These are phyloP conservation scores for Toxonevra muliebris DNA, from an alignment of 2,888 invertebrate genomes.

Conservation along the genomic window DNA sequence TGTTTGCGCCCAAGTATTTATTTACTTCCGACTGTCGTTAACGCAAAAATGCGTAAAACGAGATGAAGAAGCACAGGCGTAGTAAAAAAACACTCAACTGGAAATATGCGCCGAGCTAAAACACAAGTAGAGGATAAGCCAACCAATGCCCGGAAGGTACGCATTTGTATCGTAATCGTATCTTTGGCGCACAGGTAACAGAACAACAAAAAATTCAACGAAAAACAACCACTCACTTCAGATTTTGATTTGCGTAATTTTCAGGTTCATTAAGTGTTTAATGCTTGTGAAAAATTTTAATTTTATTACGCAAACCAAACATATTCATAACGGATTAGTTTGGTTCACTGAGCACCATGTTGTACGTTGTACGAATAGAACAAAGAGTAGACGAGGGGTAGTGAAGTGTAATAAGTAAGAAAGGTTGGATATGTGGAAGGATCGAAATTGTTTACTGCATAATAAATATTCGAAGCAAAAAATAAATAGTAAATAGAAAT, in stretches of 20 bases:
- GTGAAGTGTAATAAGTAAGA: no score
- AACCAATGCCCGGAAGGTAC: neutral
- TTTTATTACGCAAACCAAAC: slow-evolving; percentile 48
- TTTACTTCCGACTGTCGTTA: neutral
- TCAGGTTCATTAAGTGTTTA: slow-evolving; percentile 60
- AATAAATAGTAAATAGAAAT: no score
- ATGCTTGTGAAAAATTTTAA: slow-evolving; percentile 56
- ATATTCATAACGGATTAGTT: no score
- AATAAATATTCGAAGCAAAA: no score
- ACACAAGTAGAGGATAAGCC: no score
- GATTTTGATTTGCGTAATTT: slow-evolving; percentile 57
- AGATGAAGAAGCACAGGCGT: neutral
- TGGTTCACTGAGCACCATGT: no score
- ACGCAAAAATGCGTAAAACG: neutral
- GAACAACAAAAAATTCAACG: neutral
- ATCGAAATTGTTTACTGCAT: no score
- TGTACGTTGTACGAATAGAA: no score
- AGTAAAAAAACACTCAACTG: slow-evolving; percentile 23
- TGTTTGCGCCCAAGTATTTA: neutral
- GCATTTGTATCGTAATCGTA: neutral
- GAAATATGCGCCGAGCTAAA: slow-evolving; percentile 5
- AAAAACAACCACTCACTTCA: slow-evolving; percentile 29
- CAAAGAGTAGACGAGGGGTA: no score
- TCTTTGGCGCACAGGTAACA: slow-evolving; percentile 4
- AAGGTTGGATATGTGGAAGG: no score